A percentile compares a stretch with the other conserved stretches of the same genome.
phyloP scores from a whole-genome alignment of 2,113 vertebrate species.

The Montifringilla adamsi region DNA sequence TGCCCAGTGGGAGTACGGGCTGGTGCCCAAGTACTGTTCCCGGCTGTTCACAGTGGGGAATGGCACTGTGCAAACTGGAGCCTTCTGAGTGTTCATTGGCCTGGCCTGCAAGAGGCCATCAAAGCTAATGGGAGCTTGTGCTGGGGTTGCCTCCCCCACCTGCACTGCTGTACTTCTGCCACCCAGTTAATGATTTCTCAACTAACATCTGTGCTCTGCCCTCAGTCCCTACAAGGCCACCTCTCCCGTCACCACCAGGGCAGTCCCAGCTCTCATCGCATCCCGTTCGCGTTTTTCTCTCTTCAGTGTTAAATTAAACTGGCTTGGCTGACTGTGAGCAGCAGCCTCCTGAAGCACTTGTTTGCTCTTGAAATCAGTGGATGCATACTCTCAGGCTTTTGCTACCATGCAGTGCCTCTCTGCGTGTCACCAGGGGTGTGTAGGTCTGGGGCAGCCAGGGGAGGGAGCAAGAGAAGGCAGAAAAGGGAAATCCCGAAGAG shows the following conservation, averaged over 20 bases:
- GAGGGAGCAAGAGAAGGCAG: neutral
- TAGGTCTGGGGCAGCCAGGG: neutral
- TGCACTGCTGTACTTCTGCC: conserved; percentile 15
- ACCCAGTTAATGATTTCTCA: conserved; percentile 2
- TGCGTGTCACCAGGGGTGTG: neutral
- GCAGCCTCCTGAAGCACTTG: neutral
- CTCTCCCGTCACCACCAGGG: conserved; percentile 21
- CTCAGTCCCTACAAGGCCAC: conserved; percentile 33
- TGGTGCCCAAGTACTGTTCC: conserved; percentile 21
- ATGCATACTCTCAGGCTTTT: conserved; percentile 34
- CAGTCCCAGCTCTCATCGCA: conserved; percentile 6
- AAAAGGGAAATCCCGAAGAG: neutral
- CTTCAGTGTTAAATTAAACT: conserved; percentile 29
- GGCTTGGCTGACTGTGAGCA: neutral
- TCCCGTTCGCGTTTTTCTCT: neutral
- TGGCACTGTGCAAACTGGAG: conserved; percentile 8
- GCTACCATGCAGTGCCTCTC: neutral
- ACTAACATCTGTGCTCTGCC: conserved; percentile 38
- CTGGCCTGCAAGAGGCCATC: neutral
- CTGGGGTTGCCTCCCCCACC: conserved; percentile 12
- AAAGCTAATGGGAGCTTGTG: conserved; percentile 26
- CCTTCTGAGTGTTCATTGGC: neutral
- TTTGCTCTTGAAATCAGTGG: neutral
- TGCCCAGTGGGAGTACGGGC: neutral
- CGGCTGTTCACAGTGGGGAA: conserved; percentile 41